Evolutionary conservation across 2,888 invertebrate species (phyloP).

Genomic region (Diabrotica balteata): DNA sequence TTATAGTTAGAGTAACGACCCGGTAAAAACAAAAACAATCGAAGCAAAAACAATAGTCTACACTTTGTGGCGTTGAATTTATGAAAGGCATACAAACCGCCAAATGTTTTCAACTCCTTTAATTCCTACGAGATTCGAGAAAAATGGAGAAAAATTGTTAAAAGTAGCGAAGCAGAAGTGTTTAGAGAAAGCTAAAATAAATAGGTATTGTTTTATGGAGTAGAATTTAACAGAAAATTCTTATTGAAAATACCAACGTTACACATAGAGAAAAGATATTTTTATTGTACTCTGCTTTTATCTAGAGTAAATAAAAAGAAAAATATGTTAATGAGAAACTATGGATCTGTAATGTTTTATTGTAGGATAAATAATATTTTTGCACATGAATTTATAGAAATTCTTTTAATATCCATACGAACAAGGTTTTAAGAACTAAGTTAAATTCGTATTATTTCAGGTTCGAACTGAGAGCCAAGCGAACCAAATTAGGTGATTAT

Average conservation of each 20-base stretch:
- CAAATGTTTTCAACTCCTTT: conserved; percentile 5
- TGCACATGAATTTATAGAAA: too few species aligned
- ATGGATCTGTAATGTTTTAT: neutral
- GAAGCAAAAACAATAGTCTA: conserved; percentile 5
- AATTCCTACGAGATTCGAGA: conserved; percentile 5
- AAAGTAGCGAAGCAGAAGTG: neutral
- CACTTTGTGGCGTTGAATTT: conserved; percentile 10
- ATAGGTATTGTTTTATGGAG: neutral
- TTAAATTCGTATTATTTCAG: too few species aligned
- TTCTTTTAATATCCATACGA: too few species aligned
- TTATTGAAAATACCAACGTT: too few species aligned
- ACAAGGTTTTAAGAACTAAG: too few species aligned
- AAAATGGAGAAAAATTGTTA: conserved; percentile 8
- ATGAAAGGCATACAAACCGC: conserved; percentile 4
- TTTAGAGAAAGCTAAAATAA: neutral
- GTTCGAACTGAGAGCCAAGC: too few species aligned
- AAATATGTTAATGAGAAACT: too few species aligned
- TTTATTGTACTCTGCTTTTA: too few species aligned
- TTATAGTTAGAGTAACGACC: conserved; percentile 5
- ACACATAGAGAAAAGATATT: too few species aligned
- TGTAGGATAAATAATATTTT: neutral
- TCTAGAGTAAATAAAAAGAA: too few species aligned
- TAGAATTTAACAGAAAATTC: too few species aligned
- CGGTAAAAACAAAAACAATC: conserved; percentile 5
- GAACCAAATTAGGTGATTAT: too few species aligned